Evolutionary conservation across 2,113 vertebrate species (phyloP).

Genomic region (Pseudois nayaur): DNA sequence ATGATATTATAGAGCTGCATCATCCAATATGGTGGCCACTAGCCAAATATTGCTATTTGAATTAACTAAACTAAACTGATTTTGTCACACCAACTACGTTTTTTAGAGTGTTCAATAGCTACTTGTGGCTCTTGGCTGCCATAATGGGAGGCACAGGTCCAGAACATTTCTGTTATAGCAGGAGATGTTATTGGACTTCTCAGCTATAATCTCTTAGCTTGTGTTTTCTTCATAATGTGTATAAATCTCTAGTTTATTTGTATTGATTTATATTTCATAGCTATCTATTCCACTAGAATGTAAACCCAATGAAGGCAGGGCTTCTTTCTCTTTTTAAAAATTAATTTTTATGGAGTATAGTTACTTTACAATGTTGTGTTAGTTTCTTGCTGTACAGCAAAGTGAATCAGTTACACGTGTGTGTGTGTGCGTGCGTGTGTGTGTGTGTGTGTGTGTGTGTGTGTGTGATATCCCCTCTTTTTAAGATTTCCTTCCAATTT

Average conservation of each 20-base stretch:
- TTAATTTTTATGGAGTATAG: neutral
- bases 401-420: neutral
- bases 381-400: neutral
- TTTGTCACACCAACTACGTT: neutral
- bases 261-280: neutral
- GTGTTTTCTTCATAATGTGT: neutral
- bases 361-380: neutral
- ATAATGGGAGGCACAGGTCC: neutral
- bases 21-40: neutral
- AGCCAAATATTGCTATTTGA: neutral
- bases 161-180: neutral
- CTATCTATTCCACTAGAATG: neutral
- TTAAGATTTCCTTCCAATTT: neutral
- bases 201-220: neutral
- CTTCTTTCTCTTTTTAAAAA: neutral
- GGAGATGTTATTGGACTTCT: neutral
- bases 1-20: neutral
- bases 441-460: neutral
- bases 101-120: neutral
- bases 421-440: accelerated
- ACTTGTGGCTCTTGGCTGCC: too few relatives aligned
- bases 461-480: neutral
- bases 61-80: neutral
- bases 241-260: neutral
- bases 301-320: neutral